Evolutionary conservation across 2,113 vertebrate species (phyloP).

Genomic region (Psilopogon haemacephalus): DNA sequence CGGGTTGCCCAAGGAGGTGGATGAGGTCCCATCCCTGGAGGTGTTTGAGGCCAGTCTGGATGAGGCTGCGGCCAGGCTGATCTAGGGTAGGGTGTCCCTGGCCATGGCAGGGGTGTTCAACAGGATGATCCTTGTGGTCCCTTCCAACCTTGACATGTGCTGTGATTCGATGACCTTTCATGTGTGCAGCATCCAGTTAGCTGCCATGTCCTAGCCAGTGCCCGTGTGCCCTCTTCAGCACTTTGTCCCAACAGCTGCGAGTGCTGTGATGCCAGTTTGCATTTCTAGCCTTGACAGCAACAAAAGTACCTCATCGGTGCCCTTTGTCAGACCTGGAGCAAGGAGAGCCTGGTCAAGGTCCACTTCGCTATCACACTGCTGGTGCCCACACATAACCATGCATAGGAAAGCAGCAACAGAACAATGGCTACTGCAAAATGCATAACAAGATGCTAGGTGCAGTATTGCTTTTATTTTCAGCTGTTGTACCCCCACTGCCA

Average conservation of each 20-base stretch:
- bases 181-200: not conserved
- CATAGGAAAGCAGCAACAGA: not conserved
- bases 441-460: not conserved
- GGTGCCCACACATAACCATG: not conserved
- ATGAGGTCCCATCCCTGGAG: too few species aligned
- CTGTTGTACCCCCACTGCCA: too few species aligned
- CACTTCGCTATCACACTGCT: not conserved
- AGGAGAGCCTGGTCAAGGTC: too few species aligned
- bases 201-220: not conserved
- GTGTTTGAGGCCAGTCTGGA: too few species aligned
- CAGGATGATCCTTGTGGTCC: too few species aligned
- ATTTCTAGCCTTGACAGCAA: not conserved
- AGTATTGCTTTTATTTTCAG: not conserved
- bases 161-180: too few species aligned
- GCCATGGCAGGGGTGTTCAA: too few species aligned
- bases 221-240: not conserved
- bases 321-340: not conserved
- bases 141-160: too few species aligned
- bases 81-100: too few species aligned
- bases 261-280: not conserved
- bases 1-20: too few species aligned
- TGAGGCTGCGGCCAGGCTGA: too few species aligned
- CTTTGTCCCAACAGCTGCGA: not conserved
- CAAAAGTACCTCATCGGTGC: not conserved
- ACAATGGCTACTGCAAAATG: not conserved